phyloP scores from a whole-genome alignment of 2,888 invertebrate species.

The Hyposoter didymator region DNA sequence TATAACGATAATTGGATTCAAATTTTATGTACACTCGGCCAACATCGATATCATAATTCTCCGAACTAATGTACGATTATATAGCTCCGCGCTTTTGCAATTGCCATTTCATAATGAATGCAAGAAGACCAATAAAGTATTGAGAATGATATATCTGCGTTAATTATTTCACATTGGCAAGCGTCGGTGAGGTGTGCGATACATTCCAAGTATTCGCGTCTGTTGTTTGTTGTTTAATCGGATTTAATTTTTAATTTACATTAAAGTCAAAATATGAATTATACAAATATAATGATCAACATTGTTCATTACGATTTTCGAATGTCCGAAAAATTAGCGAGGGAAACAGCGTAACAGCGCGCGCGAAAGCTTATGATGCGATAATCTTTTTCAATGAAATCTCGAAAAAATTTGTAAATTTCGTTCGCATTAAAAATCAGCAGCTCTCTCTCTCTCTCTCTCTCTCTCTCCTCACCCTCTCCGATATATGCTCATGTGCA shows the following conservation, averaged over 20 bases:
- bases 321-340: neutral
- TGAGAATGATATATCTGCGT: neutral
- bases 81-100: neutral
- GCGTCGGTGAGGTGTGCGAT: neutral
- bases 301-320: neutral
- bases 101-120: conserved; percentile 15
- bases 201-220: neutral
- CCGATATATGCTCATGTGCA: neutral
- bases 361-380: neutral
- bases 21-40: conserved; percentile 5
- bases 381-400: neutral
- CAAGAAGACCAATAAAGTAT: conserved; percentile 2
- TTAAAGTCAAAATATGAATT: neutral
- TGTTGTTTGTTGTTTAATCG: neutral
- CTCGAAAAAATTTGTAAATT: neutral
- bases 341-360: neutral
- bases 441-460: neutral
- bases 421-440: neutral
- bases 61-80: conserved; percentile 9
- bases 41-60: conserved; percentile 19
- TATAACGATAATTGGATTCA: conserved; percentile 16
- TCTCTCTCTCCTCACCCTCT: neutral
- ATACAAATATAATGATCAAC: neutral
- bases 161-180: neutral
- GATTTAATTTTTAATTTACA: neutral